phyloP scores from a whole-genome alignment of 2,888 invertebrate species.

The Keiferia lycopersicella region DNA sequence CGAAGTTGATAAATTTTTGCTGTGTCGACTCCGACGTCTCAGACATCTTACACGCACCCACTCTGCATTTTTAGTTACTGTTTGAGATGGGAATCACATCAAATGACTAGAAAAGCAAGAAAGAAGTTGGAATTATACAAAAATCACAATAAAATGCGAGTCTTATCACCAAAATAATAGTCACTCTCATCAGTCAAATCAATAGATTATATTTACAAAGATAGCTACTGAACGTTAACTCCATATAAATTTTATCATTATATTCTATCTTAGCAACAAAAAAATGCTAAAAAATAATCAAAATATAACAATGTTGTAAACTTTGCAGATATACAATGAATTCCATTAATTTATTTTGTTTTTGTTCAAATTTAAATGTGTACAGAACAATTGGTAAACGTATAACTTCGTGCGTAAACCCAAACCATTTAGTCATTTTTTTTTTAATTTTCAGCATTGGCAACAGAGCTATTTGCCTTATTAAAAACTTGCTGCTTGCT shows the following conservation, averaged over 20 bases:
- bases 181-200: conserved; percentile 10
- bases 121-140: neutral
- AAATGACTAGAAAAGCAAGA: conserved; percentile 1
- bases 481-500: too few species aligned
- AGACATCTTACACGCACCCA: conserved; percentile 63
- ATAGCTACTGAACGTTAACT: neutral
- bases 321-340: neutral
- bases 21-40: conserved; percentile 50
- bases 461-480: neutral
- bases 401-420: neutral
- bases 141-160: conserved; percentile 1
- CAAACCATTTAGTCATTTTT: neutral
- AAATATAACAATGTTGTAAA: neutral
- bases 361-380: neutral
- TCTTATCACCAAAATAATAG: conserved; percentile 23
- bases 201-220: conserved; percentile 15
- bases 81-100: conserved; percentile 7
- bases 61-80: conserved; percentile 25
- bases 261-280: neutral
- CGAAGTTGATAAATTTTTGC: conserved; percentile 63
- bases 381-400: neutral
- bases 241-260: neutral
- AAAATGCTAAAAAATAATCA: neutral
- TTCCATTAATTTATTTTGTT: neutral
- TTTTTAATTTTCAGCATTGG: neutral